Base-by-base conservation (phyloP, 2,888 invertebrate genomes). In the Caenorhabditis zanzibari region DNA sequence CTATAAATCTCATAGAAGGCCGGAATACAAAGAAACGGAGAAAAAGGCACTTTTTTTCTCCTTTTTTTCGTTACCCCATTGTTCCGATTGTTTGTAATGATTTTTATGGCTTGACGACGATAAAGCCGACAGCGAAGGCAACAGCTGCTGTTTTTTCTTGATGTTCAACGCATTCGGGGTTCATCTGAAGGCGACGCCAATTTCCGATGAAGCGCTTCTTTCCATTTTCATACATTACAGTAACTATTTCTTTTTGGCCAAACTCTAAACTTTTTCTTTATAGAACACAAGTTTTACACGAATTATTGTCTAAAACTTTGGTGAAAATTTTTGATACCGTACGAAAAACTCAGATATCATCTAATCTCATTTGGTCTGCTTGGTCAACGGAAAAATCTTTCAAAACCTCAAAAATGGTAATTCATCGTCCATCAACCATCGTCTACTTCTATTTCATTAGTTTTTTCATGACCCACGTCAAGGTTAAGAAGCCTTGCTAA, bases 81-180 rank as follows among this genome's bases (percentile, higher is more conserved):
- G 77, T 77, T 77, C 77, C 77, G 77, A 63, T 59, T 76, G 59
- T 76, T 77, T 77, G 77, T 77, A 77, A 77, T 77, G 69, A 66
- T 75, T 75, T 74, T 75, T 75, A 76, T 76, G 35, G 49, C 47
- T 64, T 76, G 68, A 47, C n/a, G 38, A 52, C 64, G 24, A 63
- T 44, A 16, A 10, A 28, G 59, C 47, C 59, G 54, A 41, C 26
- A 49, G 44, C 54, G 26, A 56, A 32, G 59, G 58, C 35, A 72
- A 59, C 59, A 59, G 47, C 47, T 58, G 58, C 9, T 58, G 28
- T 44, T 58, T 56, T 38, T 56, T 64, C 1, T 59, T 19, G 38
- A 54, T 38, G 24, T 54, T 28, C n/a, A 7, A 32, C 41, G 54
- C 54, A 24, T 26, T 58, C 47, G 1, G 5, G 47, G 47, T 28